These are phyloP conservation scores for Beris chalybata DNA, from an alignment of 2,888 invertebrate species.

Conservation along the genomic window DNA sequence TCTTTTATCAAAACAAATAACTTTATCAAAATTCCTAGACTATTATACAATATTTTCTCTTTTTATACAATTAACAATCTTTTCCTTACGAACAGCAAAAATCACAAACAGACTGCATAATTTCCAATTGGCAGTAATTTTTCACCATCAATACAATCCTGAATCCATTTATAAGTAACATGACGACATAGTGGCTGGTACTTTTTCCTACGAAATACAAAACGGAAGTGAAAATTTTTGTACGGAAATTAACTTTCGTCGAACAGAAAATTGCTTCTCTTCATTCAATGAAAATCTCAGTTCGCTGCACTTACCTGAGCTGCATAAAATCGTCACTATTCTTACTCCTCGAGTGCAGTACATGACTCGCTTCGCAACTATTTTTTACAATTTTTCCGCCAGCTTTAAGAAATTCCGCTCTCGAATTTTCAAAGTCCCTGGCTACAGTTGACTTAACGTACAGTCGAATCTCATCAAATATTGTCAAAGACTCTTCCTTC, in stretches of 20 bases:
- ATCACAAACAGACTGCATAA: slow-evolving; percentile 37
- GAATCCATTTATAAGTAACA: slow-evolving; percentile 48
- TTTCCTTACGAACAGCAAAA: neutral
- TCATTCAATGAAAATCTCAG: neutral
- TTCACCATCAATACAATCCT: slow-evolving; percentile 44
- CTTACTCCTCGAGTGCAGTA: slow-evolving; percentile 36
- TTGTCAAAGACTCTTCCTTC: slow-evolving; percentile 27
- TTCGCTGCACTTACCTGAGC: slow-evolving; percentile 35
- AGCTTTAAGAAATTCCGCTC: slow-evolving; percentile 34
- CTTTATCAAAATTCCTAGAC: too few relatives aligned
- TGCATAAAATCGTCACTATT: slow-evolving; percentile 33
- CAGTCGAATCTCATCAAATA: slow-evolving; percentile 38
- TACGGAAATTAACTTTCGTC: slow-evolving; percentile 13
- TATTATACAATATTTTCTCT: too few relatives aligned
- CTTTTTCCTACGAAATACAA: slow-evolving; percentile 42
- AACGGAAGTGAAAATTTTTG: slow-evolving; percentile 18
- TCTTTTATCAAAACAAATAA: too few relatives aligned
- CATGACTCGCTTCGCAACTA: slow-evolving; percentile 44
- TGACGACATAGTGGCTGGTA: slow-evolving; percentile 49
- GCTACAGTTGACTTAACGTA: slow-evolving; percentile 34
- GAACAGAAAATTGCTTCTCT: slow-evolving; percentile 16
- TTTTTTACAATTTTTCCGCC: slow-evolving; percentile 47
- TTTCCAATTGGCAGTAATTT: slow-evolving; percentile 33
- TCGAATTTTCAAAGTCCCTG: slow-evolving; percentile 3
- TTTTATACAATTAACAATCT: too few relatives aligned